Percentiles rank a stretch among this genome's conserved stretches.
These are phyloP conservation scores for Rhinogobio ventralis DNA, from an alignment of 2,797 vertebrate species.

Conservation along the genomic window DNA sequence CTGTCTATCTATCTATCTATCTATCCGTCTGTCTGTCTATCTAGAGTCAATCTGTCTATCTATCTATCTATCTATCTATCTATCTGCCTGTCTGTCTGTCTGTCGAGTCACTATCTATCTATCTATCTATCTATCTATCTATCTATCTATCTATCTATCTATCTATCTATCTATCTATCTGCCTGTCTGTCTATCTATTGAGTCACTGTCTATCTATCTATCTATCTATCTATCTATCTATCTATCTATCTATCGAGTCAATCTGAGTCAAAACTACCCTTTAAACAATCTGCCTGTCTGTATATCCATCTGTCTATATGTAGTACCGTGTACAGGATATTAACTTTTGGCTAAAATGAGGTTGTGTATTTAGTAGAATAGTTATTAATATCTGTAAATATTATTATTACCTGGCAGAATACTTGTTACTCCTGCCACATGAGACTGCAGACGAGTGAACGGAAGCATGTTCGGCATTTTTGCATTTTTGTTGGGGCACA, in stretches of 20 bases:
- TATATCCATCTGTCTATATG: background rate
- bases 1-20: accelerated
- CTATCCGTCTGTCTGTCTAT: too few species aligned
- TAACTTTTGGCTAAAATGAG: background rate
- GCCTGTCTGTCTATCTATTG: too few species aligned
- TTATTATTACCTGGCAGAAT: background rate
- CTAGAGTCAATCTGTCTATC: too few species aligned
- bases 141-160: too few species aligned
- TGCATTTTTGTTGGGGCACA: constrained; percentile 32
- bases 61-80: too few species aligned
- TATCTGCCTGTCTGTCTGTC: too few species aligned
- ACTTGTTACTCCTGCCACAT: constrained; percentile 8
- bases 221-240: too few species aligned
- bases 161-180: too few species aligned
- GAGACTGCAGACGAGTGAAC: constrained; percentile 24
- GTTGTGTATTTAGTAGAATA: background rate
- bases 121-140: too few species aligned
- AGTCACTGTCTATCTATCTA: too few species aligned
- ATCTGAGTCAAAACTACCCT: too few species aligned
- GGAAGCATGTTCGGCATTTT: background rate
- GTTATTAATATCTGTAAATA: background rate
- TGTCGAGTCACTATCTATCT: too few species aligned
- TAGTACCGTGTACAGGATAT: background rate
- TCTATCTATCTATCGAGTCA: background rate
- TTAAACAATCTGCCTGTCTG: background rate